Evolutionary conservation across 2,888 invertebrate species (phyloP).

Genomic region (Morpho helenor): DNA sequence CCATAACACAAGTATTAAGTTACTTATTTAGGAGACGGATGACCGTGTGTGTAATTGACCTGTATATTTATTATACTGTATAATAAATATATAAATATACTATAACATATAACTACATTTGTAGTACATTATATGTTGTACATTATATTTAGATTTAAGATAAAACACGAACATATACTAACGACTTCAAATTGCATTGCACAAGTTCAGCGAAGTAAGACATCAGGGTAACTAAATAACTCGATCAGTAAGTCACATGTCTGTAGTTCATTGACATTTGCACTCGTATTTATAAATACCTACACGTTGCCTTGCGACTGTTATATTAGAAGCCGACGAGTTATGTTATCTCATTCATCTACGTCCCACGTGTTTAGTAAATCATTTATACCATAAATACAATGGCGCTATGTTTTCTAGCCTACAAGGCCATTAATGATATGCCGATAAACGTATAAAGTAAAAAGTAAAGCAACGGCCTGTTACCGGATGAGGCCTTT

Average conservation of each 20-base stretch:
- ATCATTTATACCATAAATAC: slow-evolving; percentile 3
- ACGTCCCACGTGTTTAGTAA: slow-evolving; percentile 5
- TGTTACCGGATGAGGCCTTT: no score
- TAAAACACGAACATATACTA: not conserved
- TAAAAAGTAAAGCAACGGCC: no score
- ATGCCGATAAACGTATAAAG: no score
- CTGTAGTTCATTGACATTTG: slow-evolving; percentile 16
- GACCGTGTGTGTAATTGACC: no score
- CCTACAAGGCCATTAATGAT: not conserved
- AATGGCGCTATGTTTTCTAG: not conserved
- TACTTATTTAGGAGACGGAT: no score
- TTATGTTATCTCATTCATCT: slow-evolving; percentile 12
- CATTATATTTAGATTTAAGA: no score
- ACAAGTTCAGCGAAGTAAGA: not conserved
- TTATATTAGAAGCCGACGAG: slow-evolving; percentile 9
- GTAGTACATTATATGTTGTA: no score
- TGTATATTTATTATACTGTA: no score
- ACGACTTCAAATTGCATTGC: slow-evolving; percentile 1
- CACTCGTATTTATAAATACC: slow-evolving; percentile 13
- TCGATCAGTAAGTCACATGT: slow-evolving; percentile 10
- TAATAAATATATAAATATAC: no score
- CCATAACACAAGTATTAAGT: no score
- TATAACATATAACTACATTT: no score
- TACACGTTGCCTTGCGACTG: not conserved
- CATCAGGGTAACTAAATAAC: slow-evolving; percentile 6